Base-by-base conservation (phyloP, 1,140 invertebrate genomes). In the Chlorops oryzae region DNA sequence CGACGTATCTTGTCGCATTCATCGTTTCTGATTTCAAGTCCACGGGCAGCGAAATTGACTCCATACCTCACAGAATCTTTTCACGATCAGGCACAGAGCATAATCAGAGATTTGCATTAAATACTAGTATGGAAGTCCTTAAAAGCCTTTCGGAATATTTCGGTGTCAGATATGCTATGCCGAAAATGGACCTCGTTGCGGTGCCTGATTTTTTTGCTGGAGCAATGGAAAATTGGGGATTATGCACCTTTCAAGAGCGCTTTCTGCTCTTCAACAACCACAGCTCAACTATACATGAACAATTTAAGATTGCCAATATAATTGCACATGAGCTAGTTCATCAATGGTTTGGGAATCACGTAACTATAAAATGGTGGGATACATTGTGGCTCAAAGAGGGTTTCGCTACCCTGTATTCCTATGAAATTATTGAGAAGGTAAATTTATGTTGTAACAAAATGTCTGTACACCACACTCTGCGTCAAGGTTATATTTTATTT, bases 271-370 rank as follows among this genome's bases (percentile, higher is more conserved):
- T 65, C 23, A 70, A 64, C 24, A 21, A 50, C 2, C 50, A 58
- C n/a, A 59, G 54, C 40, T 70, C 67, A 0, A 70, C 67, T 5
- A 52, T 58, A 0, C 65, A 52, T 42, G 65, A 67, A 0, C 61
- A 78, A 50, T 79, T 81, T 37, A 54, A 72, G 9, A 76, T 82
- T 40, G 75, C 76, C 1, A 76, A 74, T 21, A 74, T 80, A n/a
- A 73, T 84, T 38, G 73, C 80, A 0, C 82, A 84, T 51, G 82
- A 84, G 65, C 78, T 82, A 21, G 72, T 78, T 4, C 82, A 84
- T 56, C 77, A 76, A 74, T 85, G 82, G 83, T 84, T 84, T 56
- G 81, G 81, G 7, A 76, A 84, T 61, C 61, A 83, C n/a, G 81
- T 84, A 5, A 79, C 79, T 23, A 77, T 78, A 28, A 59, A 72